Base-by-base conservation (phyloP, 2,888 invertebrate species). In the Octodonta nipae region DNA sequence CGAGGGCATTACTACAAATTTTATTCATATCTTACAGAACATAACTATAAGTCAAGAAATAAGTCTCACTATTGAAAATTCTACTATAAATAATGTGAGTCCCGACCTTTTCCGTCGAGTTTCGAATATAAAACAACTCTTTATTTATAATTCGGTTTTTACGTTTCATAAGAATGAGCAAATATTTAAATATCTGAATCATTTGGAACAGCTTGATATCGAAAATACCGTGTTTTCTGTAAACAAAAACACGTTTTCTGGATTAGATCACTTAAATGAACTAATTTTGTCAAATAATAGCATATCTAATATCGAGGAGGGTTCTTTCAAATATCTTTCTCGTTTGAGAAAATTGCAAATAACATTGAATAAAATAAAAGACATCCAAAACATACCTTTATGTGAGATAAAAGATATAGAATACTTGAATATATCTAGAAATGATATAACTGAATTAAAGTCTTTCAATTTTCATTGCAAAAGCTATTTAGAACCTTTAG, bases 31-130 rank as follows among this genome's bases (percentile, higher is more conserved):
- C 14, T 42, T 61, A 4, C 39, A 46, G 28, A 42, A 51, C 26
- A 51, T 56, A 17, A 44, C 47, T 29, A 53, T 56, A 10, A 50
- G 45, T 37, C 58, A 58, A 28, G 58, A 56, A 42, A 47, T 60
- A 13, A 49, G 42, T 3, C 37, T 60, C 12, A 48, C 44, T 1
- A 49, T 61, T 14, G 41, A 42, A 26, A 49, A 56, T 30, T 56
- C 57, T 3, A 45, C 45, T 13, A 33, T 61, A 3, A 43, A 34
- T 4, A 41, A 42, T 24, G 40, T 50, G 2, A 41, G 38, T 4
- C 36, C 49, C 8, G 34, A 42, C 6, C 33, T 53, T 11, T 58
- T 57, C 34, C 40, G 42, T 30, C 54, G 54, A 30, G 45, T 61
- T 4, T 33, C 37, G 2, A 51, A 53, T 31, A 48, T 58, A 5